phyloP scores from a whole-genome alignment of 2,797 vertebrate genomes.

The Onychomys arenicola region DNA sequence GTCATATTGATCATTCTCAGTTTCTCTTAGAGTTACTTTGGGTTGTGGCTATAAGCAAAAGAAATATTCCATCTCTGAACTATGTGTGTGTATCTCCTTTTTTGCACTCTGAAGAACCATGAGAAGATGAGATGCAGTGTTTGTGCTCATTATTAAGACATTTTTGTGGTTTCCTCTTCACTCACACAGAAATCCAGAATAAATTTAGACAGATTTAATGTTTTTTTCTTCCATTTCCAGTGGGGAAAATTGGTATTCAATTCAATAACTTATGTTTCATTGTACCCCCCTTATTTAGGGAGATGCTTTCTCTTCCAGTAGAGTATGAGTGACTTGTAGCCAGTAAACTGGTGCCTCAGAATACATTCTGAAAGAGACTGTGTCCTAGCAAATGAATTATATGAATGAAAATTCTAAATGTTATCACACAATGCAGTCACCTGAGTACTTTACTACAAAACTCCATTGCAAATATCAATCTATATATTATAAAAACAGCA shows the following conservation, averaged over 20 bases:
- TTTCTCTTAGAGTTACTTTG: conserved; percentile 23
- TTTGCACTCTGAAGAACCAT: background rate
- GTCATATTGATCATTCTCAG: background rate
- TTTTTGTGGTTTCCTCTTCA: background rate
- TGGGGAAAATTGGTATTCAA: background rate
- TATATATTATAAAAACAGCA: background rate
- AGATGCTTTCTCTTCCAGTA: background rate
- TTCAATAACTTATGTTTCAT: background rate
- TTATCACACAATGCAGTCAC: background rate
- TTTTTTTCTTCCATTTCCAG: background rate
- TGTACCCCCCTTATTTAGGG: background rate
- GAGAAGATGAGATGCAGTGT: background rate
- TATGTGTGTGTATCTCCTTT: background rate
- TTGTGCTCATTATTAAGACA: background rate
- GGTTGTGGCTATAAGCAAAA: background rate
- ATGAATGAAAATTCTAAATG: background rate
- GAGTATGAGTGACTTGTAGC: background rate
- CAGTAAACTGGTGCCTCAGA: background rate
- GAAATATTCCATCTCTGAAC: background rate
- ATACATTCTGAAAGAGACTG: background rate
- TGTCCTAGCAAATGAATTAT: background rate
- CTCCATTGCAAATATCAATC: background rate
- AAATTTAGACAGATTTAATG: background rate
- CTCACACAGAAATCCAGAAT: background rate
- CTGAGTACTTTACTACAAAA: background rate